phyloP scores from a whole-genome alignment of 2,888 invertebrate species.

The Furcula furcula region DNA sequence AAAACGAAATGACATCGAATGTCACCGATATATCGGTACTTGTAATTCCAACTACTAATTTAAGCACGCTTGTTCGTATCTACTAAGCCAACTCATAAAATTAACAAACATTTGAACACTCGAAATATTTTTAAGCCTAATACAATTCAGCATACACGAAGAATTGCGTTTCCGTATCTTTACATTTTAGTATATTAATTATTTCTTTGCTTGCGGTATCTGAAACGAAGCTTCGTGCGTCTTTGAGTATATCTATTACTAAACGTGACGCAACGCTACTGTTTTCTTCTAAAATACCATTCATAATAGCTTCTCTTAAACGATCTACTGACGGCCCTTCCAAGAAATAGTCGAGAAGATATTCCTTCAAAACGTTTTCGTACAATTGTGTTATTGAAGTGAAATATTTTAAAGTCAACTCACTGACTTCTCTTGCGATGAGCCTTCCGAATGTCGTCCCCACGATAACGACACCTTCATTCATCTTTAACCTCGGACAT shows the following conservation, averaged over 20 bases:
- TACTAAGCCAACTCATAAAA: too few species aligned
- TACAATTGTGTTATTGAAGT: slow-evolving; percentile 45
- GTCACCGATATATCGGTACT: too few species aligned
- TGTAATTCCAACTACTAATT: too few species aligned
- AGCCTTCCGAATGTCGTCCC: slow-evolving; percentile 46
- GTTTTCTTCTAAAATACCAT: slow-evolving; percentile 15
- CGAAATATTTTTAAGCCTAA: too few species aligned
- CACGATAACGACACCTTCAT: slow-evolving; percentile 39
- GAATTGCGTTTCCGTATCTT: neutral
- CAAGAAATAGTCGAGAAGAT: slow-evolving; percentile 18
- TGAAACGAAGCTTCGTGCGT: neutral
- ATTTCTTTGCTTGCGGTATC: slow-evolving; percentile 5
- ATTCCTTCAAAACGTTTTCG: slow-evolving; percentile 21
- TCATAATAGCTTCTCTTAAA: slow-evolving; percentile 10
- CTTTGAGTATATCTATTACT: slow-evolving; percentile 10
- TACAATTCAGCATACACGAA: neutral
- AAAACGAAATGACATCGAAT: too few species aligned
- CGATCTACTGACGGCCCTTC: slow-evolving; percentile 1
- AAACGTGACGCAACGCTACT: slow-evolving; percentile 12
- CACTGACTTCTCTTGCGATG: slow-evolving; percentile 38
- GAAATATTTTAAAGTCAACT: slow-evolving; percentile 40
- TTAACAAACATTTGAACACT: too few species aligned
- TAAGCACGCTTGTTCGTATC: too few species aligned
- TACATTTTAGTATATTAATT: slow-evolving; percentile 1
- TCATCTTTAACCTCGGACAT: slow-evolving; percentile 22